Conservation (phyloP, 92 coral and sea anemone species). For the Parazoanthus darwini region DNA sequence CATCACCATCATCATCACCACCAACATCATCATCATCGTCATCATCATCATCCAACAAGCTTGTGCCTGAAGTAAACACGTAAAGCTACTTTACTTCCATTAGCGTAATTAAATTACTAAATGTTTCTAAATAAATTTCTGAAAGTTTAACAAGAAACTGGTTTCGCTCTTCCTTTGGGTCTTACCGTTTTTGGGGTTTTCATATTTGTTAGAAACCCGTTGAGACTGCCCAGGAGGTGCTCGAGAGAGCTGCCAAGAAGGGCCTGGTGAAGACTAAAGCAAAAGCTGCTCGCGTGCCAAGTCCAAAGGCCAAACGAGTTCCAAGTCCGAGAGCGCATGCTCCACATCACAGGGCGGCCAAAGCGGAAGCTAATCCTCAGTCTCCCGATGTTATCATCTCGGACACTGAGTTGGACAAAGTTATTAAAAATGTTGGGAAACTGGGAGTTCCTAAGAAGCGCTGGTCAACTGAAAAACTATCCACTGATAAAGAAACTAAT, state of each 20-base stretch:
- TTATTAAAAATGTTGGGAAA: constrained; percentile 40
- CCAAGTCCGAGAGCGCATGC: constrained; percentile 48
- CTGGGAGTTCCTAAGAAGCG: constrained; percentile 19
- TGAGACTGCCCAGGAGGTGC: constrained; percentile 86
- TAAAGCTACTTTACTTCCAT: too few species aligned
- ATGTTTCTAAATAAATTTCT: too few species aligned
- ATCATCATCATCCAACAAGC: too few species aligned
- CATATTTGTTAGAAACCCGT: constrained; percentile 67
- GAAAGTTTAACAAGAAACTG: too few species aligned
- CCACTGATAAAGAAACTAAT: neutral
- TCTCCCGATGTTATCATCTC: constrained; percentile 59
- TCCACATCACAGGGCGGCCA: constrained; percentile 23
- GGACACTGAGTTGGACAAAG: constrained; percentile 67
- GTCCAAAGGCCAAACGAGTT: constrained; percentile 56
- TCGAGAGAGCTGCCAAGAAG: constrained; percentile 97
- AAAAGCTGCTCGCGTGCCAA: constrained; percentile 57
- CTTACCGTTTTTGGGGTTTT: neutral
- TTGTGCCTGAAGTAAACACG: too few species aligned
- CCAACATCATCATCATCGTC: too few species aligned
- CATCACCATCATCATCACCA: too few species aligned
- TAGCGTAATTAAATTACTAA: too few species aligned
- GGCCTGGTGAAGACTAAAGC: constrained; percentile 90
- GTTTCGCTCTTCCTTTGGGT: neutral
- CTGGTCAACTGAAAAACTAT: constrained; percentile 17
- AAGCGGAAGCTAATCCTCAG: constrained; percentile 8